These are phyloP conservation scores for Xestia rhomboidea DNA, from an alignment of 2,888 invertebrate genomes.

Conservation along the genomic window DNA sequence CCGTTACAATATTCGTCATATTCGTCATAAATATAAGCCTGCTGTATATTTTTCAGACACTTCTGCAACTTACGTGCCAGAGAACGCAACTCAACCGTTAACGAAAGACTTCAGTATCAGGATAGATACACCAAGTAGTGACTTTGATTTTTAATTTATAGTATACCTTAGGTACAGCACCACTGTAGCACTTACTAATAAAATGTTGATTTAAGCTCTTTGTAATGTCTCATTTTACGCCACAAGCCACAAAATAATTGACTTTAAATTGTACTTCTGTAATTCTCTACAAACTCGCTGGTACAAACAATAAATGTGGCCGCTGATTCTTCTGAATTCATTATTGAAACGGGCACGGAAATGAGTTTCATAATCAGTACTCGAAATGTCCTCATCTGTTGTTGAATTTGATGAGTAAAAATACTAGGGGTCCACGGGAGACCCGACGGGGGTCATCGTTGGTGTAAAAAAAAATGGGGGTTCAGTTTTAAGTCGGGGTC, in stretches of 20 bases:
- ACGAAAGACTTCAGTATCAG: conserved; percentile 62
- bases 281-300: too few species aligned
- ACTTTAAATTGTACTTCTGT: too few species aligned
- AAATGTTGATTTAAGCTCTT: conserved; percentile 17
- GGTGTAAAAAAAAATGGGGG: too few species aligned
- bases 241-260: neutral
- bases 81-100: conserved; percentile 56
- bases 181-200: conserved; percentile 37
- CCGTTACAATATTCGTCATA: neutral
- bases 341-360: too few species aligned
- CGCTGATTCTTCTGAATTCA: too few species aligned
- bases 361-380: too few species aligned
- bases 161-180: conserved; percentile 4
- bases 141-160: conserved; percentile 80
- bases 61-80: conserved; percentile 76
- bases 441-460: too few species aligned
- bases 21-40: neutral
- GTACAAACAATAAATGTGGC: too few species aligned
- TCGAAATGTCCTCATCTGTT: too few species aligned
- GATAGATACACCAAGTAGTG: conserved; percentile 77
- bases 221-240: neutral
- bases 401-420: too few species aligned
- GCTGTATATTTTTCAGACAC: conserved; percentile 71
- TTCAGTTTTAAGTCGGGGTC: too few species aligned
- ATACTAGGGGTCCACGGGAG: too few species aligned